phyloP scores from a whole-genome alignment of 2,797 vertebrate species.

The Malurus leucopterus region DNA sequence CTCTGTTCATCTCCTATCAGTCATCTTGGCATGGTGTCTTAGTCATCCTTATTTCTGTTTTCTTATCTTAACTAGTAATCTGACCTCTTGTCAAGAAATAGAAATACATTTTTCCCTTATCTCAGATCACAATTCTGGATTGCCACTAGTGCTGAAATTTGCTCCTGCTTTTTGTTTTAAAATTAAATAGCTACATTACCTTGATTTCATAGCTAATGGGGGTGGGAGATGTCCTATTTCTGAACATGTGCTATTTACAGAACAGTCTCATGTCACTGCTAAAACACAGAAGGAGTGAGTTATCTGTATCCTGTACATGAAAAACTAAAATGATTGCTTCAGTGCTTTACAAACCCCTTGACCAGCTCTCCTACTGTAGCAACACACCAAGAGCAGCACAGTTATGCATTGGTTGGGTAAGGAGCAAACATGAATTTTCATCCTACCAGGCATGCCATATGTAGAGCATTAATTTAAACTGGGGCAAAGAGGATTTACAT shows the following conservation, averaged over 20 bases:
- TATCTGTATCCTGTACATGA: slow-evolving; percentile 1
- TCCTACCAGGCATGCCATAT: slow-evolving; percentile 25
- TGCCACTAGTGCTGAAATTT: neutral
- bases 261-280: slow-evolving; percentile 42
- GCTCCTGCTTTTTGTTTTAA: slow-evolving; percentile 23
- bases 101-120: neutral
- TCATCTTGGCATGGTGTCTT: neutral
- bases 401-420: neutral
- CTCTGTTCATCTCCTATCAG: neutral
- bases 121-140: neutral
- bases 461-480: slow-evolving; percentile 53
- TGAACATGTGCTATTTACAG: slow-evolving; percentile 51
- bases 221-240: slow-evolving; percentile 51
- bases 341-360: neutral
- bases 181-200: slow-evolving; percentile 7
- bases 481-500: slow-evolving; percentile 48
- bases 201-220: slow-evolving; percentile 36
- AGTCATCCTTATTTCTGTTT: neutral
- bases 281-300: slow-evolving; percentile 35
- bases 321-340: slow-evolving; percentile 11
- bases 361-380: neutral
- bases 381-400: neutral
- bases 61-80: neutral
- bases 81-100: neutral
- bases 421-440: neutral